A percentile compares a stretch with the other conserved stretches of the same genome.
Evolutionary conservation across 2,113 vertebrate genomes (phyloP).

Genomic region (Cricetomys ansorgei): DNA sequence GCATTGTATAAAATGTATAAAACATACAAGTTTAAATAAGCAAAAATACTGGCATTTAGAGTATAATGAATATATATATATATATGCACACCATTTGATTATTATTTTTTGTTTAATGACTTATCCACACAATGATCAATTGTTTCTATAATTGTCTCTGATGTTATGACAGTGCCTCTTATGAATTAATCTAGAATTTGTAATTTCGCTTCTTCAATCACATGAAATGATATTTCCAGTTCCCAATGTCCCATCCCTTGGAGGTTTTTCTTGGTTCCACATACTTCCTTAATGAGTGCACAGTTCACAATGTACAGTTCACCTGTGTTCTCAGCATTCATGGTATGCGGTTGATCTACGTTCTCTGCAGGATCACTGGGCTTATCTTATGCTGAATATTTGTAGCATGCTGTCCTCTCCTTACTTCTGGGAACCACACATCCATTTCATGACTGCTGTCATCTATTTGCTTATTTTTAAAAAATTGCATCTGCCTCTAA

Average conservation of each 20-base stretch:
- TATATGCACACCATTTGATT: background rate
- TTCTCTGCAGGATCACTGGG: background rate
- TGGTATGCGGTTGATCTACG: background rate
- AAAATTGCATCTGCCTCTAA: background rate
- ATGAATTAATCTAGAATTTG: background rate
- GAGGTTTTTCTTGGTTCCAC: background rate
- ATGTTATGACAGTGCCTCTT: background rate
- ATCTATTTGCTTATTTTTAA: background rate
- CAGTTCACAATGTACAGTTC: background rate
- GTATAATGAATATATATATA: background rate
- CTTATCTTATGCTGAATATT: background rate
- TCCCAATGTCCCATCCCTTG: background rate
- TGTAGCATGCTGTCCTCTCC: background rate
- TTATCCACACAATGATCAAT: background rate
- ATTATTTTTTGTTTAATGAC: background rate
- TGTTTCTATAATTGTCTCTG: background rate
- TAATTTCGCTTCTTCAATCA: background rate
- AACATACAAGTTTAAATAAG: background rate
- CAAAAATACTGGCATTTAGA: background rate
- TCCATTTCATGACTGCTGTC: background rate
- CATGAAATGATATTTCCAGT: background rate
- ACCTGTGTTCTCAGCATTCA: background rate
- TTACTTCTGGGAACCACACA: background rate
- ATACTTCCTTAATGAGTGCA: background rate
- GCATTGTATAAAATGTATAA: background rate